Evolutionary conservation across 1,140 invertebrate genomes (phyloP).

Genomic region (Musca vetustissima): DNA sequence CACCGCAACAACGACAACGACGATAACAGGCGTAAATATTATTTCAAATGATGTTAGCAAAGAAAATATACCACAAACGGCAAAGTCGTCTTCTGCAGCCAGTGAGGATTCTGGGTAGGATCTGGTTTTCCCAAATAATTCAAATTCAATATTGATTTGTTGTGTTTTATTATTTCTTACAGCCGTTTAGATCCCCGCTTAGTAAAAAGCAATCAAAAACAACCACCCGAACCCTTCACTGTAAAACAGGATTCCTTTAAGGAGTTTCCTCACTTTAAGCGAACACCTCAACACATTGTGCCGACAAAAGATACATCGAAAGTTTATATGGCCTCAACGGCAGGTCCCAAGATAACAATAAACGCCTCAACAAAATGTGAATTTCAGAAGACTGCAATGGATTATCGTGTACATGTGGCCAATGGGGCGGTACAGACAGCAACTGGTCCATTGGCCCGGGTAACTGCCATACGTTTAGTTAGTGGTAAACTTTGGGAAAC

Average conservation of each 20-base stretch:
- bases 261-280: slow-evolving; percentile 25
- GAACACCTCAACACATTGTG: background rate
- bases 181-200: slow-evolving; percentile 28
- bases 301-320: background rate
- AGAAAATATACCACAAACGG: no score
- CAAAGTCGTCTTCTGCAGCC: no score
- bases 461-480: slow-evolving; percentile 33
- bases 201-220: slow-evolving; percentile 22
- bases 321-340: slow-evolving; percentile 34
- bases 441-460: slow-evolving; percentile 44
- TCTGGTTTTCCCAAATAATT: background rate
- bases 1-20: background rate
- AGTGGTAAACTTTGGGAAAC: slow-evolving; percentile 33
- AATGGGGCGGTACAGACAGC: slow-evolving; percentile 46
- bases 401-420: slow-evolving; percentile 45
- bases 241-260: background rate
- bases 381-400: slow-evolving; percentile 40
- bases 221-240: slow-evolving; percentile 11
- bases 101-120: no score
- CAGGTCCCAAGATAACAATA: slow-evolving; percentile 40
- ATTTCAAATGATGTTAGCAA: no score
- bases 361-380: slow-evolving; percentile 42
- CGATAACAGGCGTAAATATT: no score
- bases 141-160: background rate
- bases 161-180: slow-evolving; percentile 7